Percentiles rank a stretch among this genome's conserved stretches.
Evolutionary conservation across 2,797 vertebrate genomes (phyloP).

Genomic region (Argya squamiceps): DNA sequence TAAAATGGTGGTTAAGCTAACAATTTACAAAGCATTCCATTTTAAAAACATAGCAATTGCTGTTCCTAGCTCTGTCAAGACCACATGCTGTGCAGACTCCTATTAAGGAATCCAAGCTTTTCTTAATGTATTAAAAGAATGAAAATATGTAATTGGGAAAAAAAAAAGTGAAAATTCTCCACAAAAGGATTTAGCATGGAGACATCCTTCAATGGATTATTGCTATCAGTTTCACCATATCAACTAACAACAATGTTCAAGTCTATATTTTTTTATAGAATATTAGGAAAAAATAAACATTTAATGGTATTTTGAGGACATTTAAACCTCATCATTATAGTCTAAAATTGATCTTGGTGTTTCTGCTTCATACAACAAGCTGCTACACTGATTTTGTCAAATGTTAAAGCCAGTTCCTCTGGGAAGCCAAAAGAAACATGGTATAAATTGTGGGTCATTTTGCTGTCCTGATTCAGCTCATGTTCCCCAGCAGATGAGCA

Average conservation of each 20-base stretch:
- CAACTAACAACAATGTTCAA: background rate
- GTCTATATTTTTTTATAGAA: background rate
- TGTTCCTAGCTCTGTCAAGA: conserved; percentile 70
- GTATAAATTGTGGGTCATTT: background rate
- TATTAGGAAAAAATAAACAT: background rate
- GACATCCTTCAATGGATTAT: conserved; percentile 2
- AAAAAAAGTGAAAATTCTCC: conserved; percentile 77
- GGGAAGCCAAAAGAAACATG: background rate
- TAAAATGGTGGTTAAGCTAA: conserved; percentile 90
- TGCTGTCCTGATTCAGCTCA: background rate
- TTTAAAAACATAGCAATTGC: conserved; percentile 80
- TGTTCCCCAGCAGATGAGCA: background rate
- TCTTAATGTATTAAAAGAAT: conserved; percentile 78
- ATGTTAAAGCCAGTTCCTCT: background rate
- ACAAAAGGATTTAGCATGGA: conserved; percentile 43
- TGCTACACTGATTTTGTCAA: background rate
- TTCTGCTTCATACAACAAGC: background rate
- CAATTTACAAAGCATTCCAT: conserved; percentile 88
- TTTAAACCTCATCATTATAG: background rate
- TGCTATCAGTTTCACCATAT: conserved; percentile 6
- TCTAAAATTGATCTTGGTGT: background rate
- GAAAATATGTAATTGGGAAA: conserved; percentile 88
- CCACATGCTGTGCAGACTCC: conserved; percentile 79
- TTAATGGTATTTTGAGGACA: background rate
- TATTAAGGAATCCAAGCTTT: conserved; percentile 84